Conservation (phyloP, 2,888 invertebrate genomes). For the Mechanitis messenoides region DNA sequence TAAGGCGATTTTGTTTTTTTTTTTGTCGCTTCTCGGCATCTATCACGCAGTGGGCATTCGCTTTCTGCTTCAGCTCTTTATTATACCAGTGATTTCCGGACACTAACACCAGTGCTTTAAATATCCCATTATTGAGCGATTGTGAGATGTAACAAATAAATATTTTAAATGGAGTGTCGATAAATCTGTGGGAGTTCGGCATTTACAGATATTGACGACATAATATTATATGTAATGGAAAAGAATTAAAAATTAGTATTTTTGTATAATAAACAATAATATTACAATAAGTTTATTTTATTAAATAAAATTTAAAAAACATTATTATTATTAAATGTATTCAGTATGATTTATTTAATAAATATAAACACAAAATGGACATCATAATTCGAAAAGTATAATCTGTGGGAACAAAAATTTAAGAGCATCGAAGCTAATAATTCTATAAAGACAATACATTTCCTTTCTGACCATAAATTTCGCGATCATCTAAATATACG, state of each 20-base stretch:
- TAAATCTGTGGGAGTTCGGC: constrained; percentile 2
- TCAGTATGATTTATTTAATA: background rate
- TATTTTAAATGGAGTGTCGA: constrained; percentile 9
- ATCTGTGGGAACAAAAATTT: constrained; percentile 27
- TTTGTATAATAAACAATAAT: no score
- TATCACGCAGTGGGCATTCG: constrained; percentile 73
- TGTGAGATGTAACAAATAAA: constrained; percentile 14
- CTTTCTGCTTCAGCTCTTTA: constrained; percentile 71
- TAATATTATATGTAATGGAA: background rate
- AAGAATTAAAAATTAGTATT: no score
- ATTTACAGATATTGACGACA: background rate
- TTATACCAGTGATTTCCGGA: constrained; percentile 72
- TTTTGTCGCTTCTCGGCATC: constrained; percentile 69
- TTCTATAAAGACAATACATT: constrained; percentile 37
- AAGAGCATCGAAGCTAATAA: constrained; percentile 34
- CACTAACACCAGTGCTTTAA: constrained; percentile 33
- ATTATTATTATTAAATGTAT: no score
- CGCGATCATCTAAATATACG: constrained; percentile 52
- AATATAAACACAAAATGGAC: background rate
- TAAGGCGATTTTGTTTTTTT: constrained; percentile 74
- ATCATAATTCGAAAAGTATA: constrained; percentile 23
- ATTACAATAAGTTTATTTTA: no score
- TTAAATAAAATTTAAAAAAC: no score
- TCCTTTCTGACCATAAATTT: constrained; percentile 39
- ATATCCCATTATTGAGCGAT: constrained; percentile 13